Evolutionary conservation across 2,797 vertebrate genomes (phyloP), one percentile per base, ranked within the genome.

Genomic region (Acropternis orthonyx): DNA sequence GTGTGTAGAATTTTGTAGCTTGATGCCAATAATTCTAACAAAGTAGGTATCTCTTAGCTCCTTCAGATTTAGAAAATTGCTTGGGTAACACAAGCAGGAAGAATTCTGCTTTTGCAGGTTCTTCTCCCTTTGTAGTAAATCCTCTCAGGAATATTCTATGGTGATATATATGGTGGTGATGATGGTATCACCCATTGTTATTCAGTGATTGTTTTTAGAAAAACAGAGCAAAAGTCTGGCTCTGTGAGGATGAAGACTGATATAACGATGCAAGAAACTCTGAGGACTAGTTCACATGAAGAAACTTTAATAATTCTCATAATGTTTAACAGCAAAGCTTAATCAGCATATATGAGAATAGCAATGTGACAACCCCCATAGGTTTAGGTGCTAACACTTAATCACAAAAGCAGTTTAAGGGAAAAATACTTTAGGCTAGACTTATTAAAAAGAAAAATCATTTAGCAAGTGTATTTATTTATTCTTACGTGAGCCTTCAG

Each of bases 391-490:
- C 32, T 49, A 81, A 49, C 12, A 55, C 36, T 87, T 71, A 56
- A 69, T 44, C 44, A 59, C 30, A 76, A 66, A 52, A 24, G 61
- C 32, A 54, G 41, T 51, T 34, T n/a, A 74, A 62, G 41, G 24
- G 27, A 52, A 66, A 91, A 66, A 63, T 46, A 67, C 65, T 93
- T 96, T 85, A 69, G 59, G 59, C 18, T 67, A 30, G 32, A 30
- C 24, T 75, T 59, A 46, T 32, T 67, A 28, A 62, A 63, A 76
- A 62, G 24, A 75, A 86, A 58, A 36, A 62, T 36, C 5, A 87
- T 59, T 87, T 89, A 76, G 36, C 12, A 67, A 88, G 28, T 48
- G 6, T 84, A 51, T 89, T 84, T 93, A 92, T 93, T 90, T 95
- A 65, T 61, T 73, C 65, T 90, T 89, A 86, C 32, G 27, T 75